A percentile compares a stretch with the other conserved stretches of the same genome.
Evolutionary conservation across 92 coral and sea anemone species (phyloP).

Genomic region (Diadumene lineata): DNA sequence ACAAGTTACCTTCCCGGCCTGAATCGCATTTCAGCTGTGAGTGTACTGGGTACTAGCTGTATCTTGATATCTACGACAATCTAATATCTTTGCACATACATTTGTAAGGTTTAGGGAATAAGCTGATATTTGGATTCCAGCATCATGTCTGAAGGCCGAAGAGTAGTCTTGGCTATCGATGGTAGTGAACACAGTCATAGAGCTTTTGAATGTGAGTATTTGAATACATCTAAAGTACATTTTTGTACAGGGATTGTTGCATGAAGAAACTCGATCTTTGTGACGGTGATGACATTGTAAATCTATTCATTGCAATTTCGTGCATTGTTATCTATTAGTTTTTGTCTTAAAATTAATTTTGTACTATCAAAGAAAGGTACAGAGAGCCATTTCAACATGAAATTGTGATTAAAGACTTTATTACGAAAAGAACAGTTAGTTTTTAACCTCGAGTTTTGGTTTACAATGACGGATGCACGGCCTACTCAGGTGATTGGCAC

Average conservation of each 20-base stretch:
- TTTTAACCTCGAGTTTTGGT: neutral
- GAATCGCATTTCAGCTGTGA: too few relatives aligned
- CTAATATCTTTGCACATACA: neutral
- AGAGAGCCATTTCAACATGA: too few relatives aligned
- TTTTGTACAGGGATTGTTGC: neutral
- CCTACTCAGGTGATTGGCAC: neutral
- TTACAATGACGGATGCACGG: neutral
- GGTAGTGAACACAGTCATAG: conserved; percentile 57
- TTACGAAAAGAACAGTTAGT: neutral
- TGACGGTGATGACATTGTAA: neutral
- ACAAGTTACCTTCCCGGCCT: too few relatives aligned
- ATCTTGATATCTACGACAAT: too few relatives aligned
- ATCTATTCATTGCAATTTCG: neutral
- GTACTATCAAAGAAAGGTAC: too few relatives aligned
- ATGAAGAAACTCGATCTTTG: conserved; percentile 13
- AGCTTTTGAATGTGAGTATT: conserved; percentile 65
- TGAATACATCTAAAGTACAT: neutral
- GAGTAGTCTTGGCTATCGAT: conserved; percentile 45
- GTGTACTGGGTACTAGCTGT: too few relatives aligned
- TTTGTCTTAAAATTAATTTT: too few relatives aligned
- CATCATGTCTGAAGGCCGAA: conserved; percentile 4
- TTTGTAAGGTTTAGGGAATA: too few relatives aligned
- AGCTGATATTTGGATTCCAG: neutral
- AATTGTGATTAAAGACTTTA: too few relatives aligned
- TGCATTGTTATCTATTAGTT: neutral